Base-by-base conservation (phyloP, 2,888 invertebrate genomes). In the Shargacucullia verbasci region DNA sequence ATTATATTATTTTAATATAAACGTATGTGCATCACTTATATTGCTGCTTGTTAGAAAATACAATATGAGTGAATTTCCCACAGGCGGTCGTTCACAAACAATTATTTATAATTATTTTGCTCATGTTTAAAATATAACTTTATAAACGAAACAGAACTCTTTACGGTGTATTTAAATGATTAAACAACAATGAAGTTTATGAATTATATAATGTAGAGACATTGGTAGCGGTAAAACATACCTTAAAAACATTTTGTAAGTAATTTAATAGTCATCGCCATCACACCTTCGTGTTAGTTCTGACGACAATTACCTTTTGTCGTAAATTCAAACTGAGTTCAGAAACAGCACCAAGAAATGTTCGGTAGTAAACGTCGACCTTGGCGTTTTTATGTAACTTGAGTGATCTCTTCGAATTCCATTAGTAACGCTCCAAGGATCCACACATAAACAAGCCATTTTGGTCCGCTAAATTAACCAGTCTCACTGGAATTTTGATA, bases 371-470 rank as follows among this genome's bases (percentile, higher is more conserved):
- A 29, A 29, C 59, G 29, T 59, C 64, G 80, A 73, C 85, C 84
- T 86, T 86, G 83, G 59, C 67, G n/a, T 57, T 63, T 66, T 69
- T 73, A 68, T 56, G 72, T 67, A 72, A 76, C 54, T n/a, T 43
- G 34, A 57, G 70, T 61, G 62, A 76, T 71, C 78, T 78, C 76
- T 80, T 75, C 71, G 75, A 64, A 73, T 71, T 57, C 64, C 60
- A 79, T 82, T 81, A 78, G 80, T 77, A 60, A 76, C 80, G 78
- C 74, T 76, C 40, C 56, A 68, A 57, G 57, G 65, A 55, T 54
- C 41, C 38, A 41, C 13, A 46, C 14, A 46, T 47, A 58, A 7
- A 29, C 61, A 66, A 70, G 70, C 45, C 37, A 48, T 12, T 45
- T 48, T 50, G 37, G 40, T 20, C 38, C 29, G 67, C 49, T 46